Conservation (phyloP, 2,888 invertebrate genomes). For the Nipponacmea schrenckii region DNA sequence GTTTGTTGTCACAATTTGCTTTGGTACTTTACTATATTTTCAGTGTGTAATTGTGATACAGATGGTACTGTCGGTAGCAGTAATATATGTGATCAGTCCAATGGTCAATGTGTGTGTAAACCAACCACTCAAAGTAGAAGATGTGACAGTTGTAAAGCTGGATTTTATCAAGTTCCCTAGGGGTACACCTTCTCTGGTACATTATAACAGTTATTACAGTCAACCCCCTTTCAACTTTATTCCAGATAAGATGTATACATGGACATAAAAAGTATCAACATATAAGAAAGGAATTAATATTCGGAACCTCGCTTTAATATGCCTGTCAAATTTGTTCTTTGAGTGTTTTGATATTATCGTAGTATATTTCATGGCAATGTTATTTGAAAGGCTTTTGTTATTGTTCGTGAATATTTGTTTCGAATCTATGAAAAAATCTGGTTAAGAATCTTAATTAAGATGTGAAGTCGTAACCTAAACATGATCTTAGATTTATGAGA, state of each 20-base stretch:
- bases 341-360: too few relatives aligned
- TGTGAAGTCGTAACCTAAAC: too few relatives aligned
- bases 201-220: too few relatives aligned
- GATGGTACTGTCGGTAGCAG: slow-evolving; percentile 90
- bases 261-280: not conserved
- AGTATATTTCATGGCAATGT: too few relatives aligned
- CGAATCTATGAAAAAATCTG: too few relatives aligned
- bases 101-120: slow-evolving; percentile 45
- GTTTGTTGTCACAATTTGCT: too few relatives aligned
- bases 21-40: not conserved
- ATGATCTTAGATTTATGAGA: too few relatives aligned
- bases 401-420: too few relatives aligned
- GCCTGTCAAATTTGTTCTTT: too few relatives aligned
- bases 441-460: too few relatives aligned
- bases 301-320: not conserved
- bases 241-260: not conserved
- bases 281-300: not conserved
- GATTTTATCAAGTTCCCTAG: slow-evolving; percentile 91
- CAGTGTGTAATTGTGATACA: slow-evolving; percentile 84
- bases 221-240: too few relatives aligned
- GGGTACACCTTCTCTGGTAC: slow-evolving; percentile 74
- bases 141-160: slow-evolving; percentile 40
- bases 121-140: slow-evolving; percentile 37
- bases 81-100: slow-evolving; percentile 70
- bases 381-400: too few relatives aligned